Evolutionary conservation across 2,888 invertebrate species (phyloP).

Genomic region (Drosophila longiperda): DNA sequence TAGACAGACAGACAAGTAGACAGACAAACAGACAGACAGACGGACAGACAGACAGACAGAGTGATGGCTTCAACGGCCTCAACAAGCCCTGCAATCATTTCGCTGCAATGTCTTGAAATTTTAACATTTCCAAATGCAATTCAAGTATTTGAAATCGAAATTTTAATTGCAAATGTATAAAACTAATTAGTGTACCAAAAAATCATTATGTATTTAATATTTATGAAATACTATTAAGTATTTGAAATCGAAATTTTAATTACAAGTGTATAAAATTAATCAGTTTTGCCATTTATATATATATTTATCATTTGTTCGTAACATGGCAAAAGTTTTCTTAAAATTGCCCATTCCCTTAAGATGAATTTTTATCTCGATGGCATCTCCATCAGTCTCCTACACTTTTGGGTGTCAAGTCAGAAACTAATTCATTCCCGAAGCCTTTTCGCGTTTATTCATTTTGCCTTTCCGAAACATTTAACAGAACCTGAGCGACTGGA

Average conservation of each 20-base stretch:
- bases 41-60: slow-evolving; percentile 1
- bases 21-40: slow-evolving; percentile 8
- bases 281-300: not conserved
- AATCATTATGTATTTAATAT: too few relatives aligned
- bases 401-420: slow-evolving; percentile 41
- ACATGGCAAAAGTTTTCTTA: not conserved
- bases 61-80: slow-evolving; percentile 30
- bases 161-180: not conserved
- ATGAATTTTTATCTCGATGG: slow-evolving; percentile 3
- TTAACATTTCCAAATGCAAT: slow-evolving; percentile 4
- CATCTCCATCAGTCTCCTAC: not conserved
- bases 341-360: not conserved
- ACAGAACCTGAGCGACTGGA: slow-evolving; percentile 62
- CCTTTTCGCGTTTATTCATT: slow-evolving; percentile 58
- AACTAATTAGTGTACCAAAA: not conserved
- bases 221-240: not conserved
- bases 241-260: not conserved
- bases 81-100: slow-evolving; percentile 27
- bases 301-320: not conserved
- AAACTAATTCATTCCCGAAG: slow-evolving; percentile 61
- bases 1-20: slow-evolving; percentile 4
- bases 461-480: slow-evolving; percentile 75
- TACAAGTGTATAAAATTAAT: not conserved
- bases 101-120: slow-evolving; percentile 23
- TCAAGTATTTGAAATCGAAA: not conserved